phyloP scores from a whole-genome alignment of 1,140 invertebrate species.

The Aphidius gifuensis region DNA sequence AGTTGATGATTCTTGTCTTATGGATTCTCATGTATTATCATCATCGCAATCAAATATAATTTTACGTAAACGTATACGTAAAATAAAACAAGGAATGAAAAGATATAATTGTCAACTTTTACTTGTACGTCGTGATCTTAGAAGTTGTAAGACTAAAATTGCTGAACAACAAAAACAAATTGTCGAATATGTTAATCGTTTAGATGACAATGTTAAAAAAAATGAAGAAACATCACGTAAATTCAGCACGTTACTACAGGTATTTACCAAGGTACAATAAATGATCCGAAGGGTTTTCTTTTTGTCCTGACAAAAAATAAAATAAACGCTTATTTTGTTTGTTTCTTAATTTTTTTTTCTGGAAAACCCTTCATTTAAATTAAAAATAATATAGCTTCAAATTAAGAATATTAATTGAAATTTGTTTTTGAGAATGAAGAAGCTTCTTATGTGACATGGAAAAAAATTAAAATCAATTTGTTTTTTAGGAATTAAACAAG shows the following conservation, averaged over 20 bases:
- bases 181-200: conserved; percentile 73
- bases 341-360: not conserved
- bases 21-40: conserved; percentile 61
- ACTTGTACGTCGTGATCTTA: conserved; percentile 70
- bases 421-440: too few species aligned
- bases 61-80: conserved; percentile 76
- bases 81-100: conserved; percentile 86
- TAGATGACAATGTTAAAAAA: conserved; percentile 86
- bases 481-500: conserved; percentile 74
- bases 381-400: too few species aligned
- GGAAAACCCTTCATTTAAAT: too few species aligned
- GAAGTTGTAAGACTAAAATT: conserved; percentile 74
- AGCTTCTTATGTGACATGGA: too few species aligned
- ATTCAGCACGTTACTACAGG: conserved; percentile 82
- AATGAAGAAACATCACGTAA: conserved; percentile 84
- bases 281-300: not conserved
- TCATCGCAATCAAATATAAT: conserved; percentile 77
- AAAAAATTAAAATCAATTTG: not conserved
- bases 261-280: conserved; percentile 53
- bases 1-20: conserved; percentile 53
- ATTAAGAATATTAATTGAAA: too few species aligned
- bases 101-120: conserved; percentile 77
- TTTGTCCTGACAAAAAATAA: conserved; percentile 5
- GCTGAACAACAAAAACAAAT: conserved; percentile 81
- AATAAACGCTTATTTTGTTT: conserved; percentile 6